Conservation (phyloP, 2,888 invertebrate species). For the Limnephilus rhombicus region DNA sequence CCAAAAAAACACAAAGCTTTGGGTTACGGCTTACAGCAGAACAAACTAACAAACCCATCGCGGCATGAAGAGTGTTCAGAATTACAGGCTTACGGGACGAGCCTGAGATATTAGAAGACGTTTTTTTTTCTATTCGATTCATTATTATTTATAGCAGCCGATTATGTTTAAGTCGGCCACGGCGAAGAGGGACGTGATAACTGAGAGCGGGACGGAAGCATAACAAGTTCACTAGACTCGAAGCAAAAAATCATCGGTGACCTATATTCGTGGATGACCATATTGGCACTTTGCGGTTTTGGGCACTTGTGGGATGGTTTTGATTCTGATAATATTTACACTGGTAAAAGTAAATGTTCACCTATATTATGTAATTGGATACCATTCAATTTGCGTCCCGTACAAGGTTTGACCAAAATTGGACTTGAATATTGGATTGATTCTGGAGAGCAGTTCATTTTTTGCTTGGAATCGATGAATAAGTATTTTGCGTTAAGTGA, state of each 20-base stretch:
- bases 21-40: neutral
- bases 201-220: constrained; percentile 14
- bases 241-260: constrained; percentile 12
- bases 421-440: neutral
- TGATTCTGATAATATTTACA: constrained; percentile 3
- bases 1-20: neutral
- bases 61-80: constrained; percentile 5
- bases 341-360: neutral
- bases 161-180: constrained; percentile 26
- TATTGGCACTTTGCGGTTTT: constrained; percentile 40
- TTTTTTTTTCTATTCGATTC: neutral
- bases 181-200: constrained; percentile 3
- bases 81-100: neutral
- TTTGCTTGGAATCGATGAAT: neutral
- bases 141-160: constrained; percentile 40
- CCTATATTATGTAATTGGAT: neutral
- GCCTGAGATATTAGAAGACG: constrained; percentile 14
- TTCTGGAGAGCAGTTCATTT: neutral
- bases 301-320: constrained; percentile 2
- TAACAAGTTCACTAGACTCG: constrained; percentile 31
- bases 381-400: neutral
- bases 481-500: neutral
- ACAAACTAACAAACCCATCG: neutral
- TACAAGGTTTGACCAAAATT: neutral
- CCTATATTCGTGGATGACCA: constrained; percentile 36